These are phyloP conservation scores for Heliocidaris erythrogramma DNA, from an alignment of 35 echinoderm and acorn worm species.

Conservation along the genomic window DNA sequence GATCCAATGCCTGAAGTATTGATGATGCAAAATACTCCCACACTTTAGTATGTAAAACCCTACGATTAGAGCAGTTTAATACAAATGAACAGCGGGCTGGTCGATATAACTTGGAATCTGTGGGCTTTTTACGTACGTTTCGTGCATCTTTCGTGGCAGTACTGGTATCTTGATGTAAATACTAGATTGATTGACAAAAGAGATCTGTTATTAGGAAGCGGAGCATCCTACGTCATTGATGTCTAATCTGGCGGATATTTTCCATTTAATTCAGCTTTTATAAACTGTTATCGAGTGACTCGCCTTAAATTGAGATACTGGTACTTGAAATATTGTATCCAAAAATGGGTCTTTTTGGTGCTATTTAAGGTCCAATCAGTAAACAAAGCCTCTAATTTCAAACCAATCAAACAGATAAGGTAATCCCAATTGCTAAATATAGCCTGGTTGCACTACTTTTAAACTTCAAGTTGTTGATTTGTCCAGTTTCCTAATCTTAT, in stretches of 20 bases:
- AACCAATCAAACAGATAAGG: background rate
- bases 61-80: background rate
- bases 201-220: background rate
- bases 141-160: background rate
- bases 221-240: background rate
- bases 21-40: background rate
- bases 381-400: background rate
- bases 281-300: background rate
- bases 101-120: background rate
- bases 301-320: background rate
- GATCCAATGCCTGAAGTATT: background rate
- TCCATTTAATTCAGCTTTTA: background rate
- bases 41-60: background rate
- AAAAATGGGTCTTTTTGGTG: background rate
- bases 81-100: background rate
- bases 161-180: background rate
- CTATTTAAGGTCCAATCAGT: background rate
- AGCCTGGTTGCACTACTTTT: background rate
- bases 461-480: background rate
- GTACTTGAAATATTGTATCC: background rate
- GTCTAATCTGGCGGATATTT: background rate
- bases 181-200: background rate
- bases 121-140: background rate
- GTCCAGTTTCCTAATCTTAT: background rate
- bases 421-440: background rate